Conservation (phyloP, 2,113 vertebrate genomes). For the Alouatta palliata region DNA sequence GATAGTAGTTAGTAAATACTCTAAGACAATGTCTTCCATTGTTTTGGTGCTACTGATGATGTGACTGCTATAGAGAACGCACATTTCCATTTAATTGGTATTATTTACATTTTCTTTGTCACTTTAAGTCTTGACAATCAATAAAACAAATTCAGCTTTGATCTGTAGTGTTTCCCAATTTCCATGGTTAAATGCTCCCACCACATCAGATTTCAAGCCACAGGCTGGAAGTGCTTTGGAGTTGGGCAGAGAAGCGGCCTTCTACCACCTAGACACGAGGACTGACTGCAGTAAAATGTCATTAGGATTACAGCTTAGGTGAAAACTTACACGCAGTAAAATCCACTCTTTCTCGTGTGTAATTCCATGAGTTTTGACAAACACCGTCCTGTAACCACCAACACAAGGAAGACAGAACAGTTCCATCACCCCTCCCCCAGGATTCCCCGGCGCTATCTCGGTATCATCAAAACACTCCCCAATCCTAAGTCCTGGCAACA, state of each 20-base stretch:
- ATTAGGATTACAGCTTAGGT: neutral
- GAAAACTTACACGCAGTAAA: neutral
- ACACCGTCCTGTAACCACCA: neutral
- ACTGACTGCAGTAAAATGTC: neutral
- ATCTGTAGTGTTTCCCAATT: neutral
- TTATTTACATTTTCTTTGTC: neutral
- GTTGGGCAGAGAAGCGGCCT: too few species aligned
- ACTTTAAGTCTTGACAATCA: conserved; percentile 7
- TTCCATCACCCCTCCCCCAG: too few species aligned
- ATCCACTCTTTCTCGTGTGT: neutral
- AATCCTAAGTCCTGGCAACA: neutral
- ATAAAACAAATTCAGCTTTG: neutral
- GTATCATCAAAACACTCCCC: neutral
- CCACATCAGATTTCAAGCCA: neutral
- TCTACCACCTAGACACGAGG: neutral
- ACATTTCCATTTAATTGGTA: neutral
- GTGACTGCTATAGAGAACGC: neutral
- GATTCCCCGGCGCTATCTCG: neutral
- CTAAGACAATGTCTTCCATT: neutral
- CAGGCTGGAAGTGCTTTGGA: accelerated
- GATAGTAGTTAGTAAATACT: neutral
- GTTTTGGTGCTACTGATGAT: neutral
- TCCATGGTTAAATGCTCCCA: neutral
- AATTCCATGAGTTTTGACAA: neutral
- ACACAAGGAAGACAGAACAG: neutral